phyloP scores from a whole-genome alignment of 2,888 invertebrate genomes.

The Agonopterix subpropinquella region DNA sequence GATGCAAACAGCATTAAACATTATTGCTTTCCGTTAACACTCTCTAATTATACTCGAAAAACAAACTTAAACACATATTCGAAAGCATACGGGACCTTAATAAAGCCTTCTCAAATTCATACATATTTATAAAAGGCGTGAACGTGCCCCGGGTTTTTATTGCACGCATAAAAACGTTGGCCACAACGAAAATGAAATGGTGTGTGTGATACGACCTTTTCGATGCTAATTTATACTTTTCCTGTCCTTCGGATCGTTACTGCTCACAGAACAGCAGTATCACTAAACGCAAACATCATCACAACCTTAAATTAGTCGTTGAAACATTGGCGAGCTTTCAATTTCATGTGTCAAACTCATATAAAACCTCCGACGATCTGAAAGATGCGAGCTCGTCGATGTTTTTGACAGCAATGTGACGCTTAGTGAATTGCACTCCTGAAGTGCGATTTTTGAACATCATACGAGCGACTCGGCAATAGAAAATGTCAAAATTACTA shows the following conservation, averaged over 20 bases:
- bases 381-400: too few species aligned
- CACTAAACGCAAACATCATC: too few species aligned
- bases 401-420: too few species aligned
- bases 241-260: neutral
- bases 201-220: conserved; percentile 37
- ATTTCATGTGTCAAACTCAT: too few species aligned
- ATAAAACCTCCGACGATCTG: too few species aligned
- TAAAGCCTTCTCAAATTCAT: conserved; percentile 44
- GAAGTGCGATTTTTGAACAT: too few species aligned
- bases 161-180: conserved; percentile 38
- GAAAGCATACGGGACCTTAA: conserved; percentile 20
- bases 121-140: conserved; percentile 47
- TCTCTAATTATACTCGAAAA: neutral
- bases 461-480: too few species aligned
- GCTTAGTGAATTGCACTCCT: too few species aligned
- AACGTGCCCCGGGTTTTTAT: conserved; percentile 50
- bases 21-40: neutral
- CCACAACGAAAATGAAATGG: conserved; percentile 46
- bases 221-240: conserved; percentile 38
- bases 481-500: too few species aligned
- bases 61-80: conserved; percentile 3
- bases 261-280: too few species aligned
- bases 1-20: neutral
- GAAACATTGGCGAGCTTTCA: too few species aligned
- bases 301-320: too few species aligned